Conservation (phyloP, 2,113 vertebrate genomes). For the Barbus barbus region DNA sequence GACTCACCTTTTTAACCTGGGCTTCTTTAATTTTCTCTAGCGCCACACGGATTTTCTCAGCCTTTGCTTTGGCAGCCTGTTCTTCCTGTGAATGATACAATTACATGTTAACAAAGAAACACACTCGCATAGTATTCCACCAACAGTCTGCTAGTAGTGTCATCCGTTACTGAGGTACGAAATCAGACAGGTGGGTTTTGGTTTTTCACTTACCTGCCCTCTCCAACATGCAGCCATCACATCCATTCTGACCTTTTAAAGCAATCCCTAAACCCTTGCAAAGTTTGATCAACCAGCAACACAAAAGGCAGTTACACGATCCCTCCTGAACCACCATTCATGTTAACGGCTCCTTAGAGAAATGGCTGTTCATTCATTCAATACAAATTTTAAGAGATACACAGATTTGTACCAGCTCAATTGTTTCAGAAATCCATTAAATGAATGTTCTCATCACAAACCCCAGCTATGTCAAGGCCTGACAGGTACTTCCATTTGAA, state of each 20-base stretch:
- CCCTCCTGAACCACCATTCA: background rate
- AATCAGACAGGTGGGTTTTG: conserved; percentile 15
- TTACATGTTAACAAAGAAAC: conserved; percentile 56
- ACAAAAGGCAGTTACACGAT: background rate
- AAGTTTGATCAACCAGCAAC: background rate
- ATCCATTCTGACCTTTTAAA: conserved; percentile 58
- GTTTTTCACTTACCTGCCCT: conserved; percentile 67
- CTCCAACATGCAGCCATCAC: conserved; percentile 78
- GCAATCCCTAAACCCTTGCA: background rate
- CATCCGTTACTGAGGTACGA: background rate
- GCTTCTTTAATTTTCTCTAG: conserved; percentile 99
- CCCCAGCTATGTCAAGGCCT: background rate
- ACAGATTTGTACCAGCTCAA: background rate
- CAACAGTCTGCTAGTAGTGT: background rate
- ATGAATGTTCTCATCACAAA: background rate
- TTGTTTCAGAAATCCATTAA: background rate
- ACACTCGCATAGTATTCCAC: conserved; percentile 29
- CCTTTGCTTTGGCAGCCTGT: conserved; percentile 95
- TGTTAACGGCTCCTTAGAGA: background rate
- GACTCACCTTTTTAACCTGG: conserved; percentile 94
- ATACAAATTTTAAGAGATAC: background rate
- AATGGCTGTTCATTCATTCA: conserved; percentile 32
- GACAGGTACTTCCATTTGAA: background rate
- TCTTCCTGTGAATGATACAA: conserved; percentile 83
- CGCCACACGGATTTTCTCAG: conserved; percentile 96